These are phyloP conservation scores for Pogonomyrmex californicus DNA, from an alignment of 1,140 invertebrate species.

Conservation along the genomic window DNA sequence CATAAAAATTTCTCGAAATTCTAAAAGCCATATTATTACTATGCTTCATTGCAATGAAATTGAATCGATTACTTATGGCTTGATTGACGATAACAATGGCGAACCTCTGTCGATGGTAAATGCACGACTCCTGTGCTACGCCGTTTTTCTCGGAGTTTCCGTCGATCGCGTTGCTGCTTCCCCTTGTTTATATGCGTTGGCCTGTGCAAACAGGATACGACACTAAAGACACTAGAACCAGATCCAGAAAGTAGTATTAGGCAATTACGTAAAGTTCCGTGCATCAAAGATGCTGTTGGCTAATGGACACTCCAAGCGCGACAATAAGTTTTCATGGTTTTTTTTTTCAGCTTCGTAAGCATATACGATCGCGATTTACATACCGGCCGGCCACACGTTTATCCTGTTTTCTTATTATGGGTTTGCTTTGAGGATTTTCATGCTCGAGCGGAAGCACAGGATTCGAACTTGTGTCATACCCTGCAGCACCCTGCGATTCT, in stretches of 20 bases:
- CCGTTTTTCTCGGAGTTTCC: conserved; percentile 89
- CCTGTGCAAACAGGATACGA: conserved; percentile 81
- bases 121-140: conserved; percentile 90
- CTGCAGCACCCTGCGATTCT: conserved; percentile 75
- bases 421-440: conserved; percentile 78
- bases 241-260: conserved; percentile 73
- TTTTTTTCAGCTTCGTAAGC: neutral
- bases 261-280: conserved; percentile 65
- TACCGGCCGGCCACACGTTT: conserved; percentile 80
- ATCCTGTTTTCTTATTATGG: conserved; percentile 80
- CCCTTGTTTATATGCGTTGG: conserved; percentile 88
- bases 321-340: conserved; percentile 8
- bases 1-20: conserved; percentile 16
- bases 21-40: neutral
- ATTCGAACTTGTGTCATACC: conserved; percentile 75
- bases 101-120: conserved; percentile 89
- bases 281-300: conserved; percentile 49
- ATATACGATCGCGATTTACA: conserved; percentile 33
- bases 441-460: conserved; percentile 76
- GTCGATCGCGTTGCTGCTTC: conserved; percentile 88
- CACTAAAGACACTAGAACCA: conserved; percentile 77
- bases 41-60: neutral
- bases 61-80: conserved; percentile 26
- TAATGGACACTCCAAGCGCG: conserved; percentile 50
- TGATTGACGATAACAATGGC: conserved; percentile 63